A percentile compares a stretch with the other conserved stretches of the same genome.
These are phyloP conservation scores for Halcyon leucocephala DNA, from an alignment of 2,797 vertebrate species.

Conservation along the genomic window DNA sequence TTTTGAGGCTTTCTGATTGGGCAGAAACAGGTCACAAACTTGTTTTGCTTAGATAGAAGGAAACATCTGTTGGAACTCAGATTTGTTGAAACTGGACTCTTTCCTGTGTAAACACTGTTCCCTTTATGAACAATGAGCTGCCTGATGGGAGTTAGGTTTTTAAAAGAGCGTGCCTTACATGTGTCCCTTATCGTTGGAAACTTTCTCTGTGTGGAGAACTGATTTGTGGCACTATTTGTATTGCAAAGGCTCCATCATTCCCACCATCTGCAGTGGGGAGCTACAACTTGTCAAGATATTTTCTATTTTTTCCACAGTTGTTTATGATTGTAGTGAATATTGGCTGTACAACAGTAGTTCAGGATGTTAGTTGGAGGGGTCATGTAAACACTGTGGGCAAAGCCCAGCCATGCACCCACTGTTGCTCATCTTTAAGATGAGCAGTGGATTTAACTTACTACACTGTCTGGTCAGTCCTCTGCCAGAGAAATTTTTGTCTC, in stretches of 20 bases:
- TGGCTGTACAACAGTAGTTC: background rate
- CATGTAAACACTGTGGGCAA: background rate
- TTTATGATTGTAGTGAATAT: background rate
- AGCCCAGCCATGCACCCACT: background rate
- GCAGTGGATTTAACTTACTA: background rate
- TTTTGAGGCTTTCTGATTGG: background rate
- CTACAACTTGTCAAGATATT: background rate
- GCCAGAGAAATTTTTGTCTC: background rate
- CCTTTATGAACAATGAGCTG: slow-evolving; percentile 47
- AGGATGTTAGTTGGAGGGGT: background rate
- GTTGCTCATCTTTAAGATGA: background rate
- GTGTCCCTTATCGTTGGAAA: slow-evolving; percentile 1
- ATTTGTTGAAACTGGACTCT: slow-evolving; percentile 68
- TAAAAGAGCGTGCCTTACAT: background rate
- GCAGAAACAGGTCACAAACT: background rate
- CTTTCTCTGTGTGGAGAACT: background rate
- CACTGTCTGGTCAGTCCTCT: background rate
- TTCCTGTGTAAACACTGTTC: slow-evolving; percentile 76
- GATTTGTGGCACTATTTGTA: background rate
- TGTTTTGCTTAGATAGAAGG: slow-evolving; percentile 77
- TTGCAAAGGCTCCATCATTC: background rate
- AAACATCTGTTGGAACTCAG: slow-evolving; percentile 78
- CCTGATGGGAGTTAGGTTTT: background rate
- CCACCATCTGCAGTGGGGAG: background rate
- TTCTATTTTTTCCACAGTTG: background rate